Evolutionary conservation across 2,113 vertebrate species (phyloP).

Genomic region (Campylomormyrus numenius): DNA sequence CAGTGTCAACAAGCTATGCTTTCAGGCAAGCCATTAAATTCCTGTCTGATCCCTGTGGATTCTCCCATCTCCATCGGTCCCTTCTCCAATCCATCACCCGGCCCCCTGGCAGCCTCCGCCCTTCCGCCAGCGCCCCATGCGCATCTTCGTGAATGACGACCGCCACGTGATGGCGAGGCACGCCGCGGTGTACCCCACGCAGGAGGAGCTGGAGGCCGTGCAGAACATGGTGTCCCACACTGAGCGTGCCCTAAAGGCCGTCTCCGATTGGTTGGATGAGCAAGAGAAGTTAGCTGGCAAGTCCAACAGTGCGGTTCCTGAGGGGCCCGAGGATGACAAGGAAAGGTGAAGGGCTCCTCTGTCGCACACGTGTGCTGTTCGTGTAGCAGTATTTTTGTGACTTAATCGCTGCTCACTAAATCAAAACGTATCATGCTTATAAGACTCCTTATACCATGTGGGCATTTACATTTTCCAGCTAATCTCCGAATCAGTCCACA

Average conservation of each 20-base stretch:
- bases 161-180: conserved; percentile 98
- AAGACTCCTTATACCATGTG: not conserved
- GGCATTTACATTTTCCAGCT: not conserved
- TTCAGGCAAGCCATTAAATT: not conserved
- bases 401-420: not conserved
- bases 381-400: not conserved
- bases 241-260: conserved; percentile 85
- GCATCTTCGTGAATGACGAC: conserved; percentile 93
- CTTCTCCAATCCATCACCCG: not conserved
- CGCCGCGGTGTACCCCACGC: conserved; percentile 87
- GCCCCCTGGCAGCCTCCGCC: conserved; percentile 49
- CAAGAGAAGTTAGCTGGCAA: conserved; percentile 70
- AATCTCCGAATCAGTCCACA: not conserved
- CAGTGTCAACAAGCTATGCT: not conserved
- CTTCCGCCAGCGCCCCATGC: conserved; percentile 74
- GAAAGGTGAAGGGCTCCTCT: conserved; percentile 62
- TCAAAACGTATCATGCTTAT: not conserved
- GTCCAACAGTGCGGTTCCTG: conserved; percentile 28
- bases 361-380: not conserved
- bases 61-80: not conserved
- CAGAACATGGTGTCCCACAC: conserved; percentile 98
- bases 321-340: conserved; percentile 54
- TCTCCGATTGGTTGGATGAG: conserved; percentile 94
- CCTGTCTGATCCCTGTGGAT: not conserved
- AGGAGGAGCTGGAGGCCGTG: conserved; percentile 91